Base-by-base conservation (phyloP, 2,888 invertebrate genomes). In the Teinopalpus imperialis region DNA sequence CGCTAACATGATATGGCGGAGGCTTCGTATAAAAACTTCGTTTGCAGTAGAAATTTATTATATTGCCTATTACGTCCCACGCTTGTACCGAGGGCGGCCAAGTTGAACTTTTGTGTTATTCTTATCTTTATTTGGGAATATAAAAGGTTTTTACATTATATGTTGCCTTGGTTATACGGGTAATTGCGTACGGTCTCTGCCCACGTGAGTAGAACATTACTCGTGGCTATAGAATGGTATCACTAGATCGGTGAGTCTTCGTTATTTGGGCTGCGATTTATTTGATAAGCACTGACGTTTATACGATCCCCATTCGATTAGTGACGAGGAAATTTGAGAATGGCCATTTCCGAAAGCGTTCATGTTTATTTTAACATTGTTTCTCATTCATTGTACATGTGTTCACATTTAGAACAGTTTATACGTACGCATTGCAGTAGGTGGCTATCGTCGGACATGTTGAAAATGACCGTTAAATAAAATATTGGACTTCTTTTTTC, bases 101-200 rank as follows among this genome's bases (percentile, higher is more conserved):
- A 24, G 32, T 32, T 40, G 34, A 40, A 34, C 45, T 40, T 45
- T 31, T 34, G 40, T 45, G 45, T 45, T 32, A 32, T 20, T 27
- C 32, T 45, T 45, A 45, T 45, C 45, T 45, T 40, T 45, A 45
- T 45, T 45, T 21, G 45, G 13, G 27, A 34, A 32, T 45, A 45
- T 45, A 45, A 45, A 45, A 40, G 45, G 20, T 32, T 45, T 39
- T 29, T 34, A 45, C 45, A 45, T 40, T 45, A 45, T 34, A 32
- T 14, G 24, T 21, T 13, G 36, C 9, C 27, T 31, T 27, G 20
- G 27, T 27, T 23, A 45, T 40, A 45, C 31, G 20, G 23, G 44
- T 45, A 45, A 45, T 44, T 40, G 44, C 37, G 30, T 44, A 26
- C 2, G 30, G n/a, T 16, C 44, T 24, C 44, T 24, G 21, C 45